Evolutionary conservation across 2,113 vertebrate genomes (phyloP).

Genomic region (Ranitomeya imitator): DNA sequence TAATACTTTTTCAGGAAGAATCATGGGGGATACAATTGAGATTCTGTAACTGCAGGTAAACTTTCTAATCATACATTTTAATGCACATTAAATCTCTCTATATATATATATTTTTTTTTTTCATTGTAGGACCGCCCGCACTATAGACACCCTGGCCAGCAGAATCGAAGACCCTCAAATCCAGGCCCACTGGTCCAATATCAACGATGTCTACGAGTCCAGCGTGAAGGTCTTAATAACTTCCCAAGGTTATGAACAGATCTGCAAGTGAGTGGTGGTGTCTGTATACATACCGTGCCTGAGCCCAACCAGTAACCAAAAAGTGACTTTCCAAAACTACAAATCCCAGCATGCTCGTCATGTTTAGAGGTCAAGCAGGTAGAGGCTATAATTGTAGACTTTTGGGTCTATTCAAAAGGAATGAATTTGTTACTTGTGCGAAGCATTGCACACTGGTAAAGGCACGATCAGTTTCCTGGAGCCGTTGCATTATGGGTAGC

Average conservation of each 20-base stretch:
- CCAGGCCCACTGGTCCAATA: constrained; percentile 98
- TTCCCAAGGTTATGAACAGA: constrained; percentile 97
- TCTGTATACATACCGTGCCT: not conserved
- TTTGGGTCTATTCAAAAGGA: too few relatives aligned
- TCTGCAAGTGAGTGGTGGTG: constrained; percentile 90
- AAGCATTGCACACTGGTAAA: too few relatives aligned
- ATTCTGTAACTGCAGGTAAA: not conserved
- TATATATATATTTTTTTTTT: not conserved
- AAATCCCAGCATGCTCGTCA: not conserved
- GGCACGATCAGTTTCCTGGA: too few relatives aligned
- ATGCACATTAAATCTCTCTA: not conserved
- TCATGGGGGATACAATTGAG: not conserved
- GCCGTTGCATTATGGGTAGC: too few relatives aligned
- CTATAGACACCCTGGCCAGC: constrained; percentile 93
- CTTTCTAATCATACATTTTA: not conserved
- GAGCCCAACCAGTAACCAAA: not conserved
- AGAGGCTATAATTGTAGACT: too few relatives aligned
- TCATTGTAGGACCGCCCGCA: constrained; percentile 85
- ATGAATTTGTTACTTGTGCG: too few relatives aligned
- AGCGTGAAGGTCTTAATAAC: constrained; percentile 98
- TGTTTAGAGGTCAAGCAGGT: not conserved
- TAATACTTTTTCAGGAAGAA: not conserved
- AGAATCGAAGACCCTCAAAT: constrained; percentile 97
- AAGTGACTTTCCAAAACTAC: not conserved
- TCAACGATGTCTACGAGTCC: constrained; percentile 96